phyloP scores from a whole-genome alignment of 1,140 invertebrate genomes.

The Tenebrio molitor region DNA sequence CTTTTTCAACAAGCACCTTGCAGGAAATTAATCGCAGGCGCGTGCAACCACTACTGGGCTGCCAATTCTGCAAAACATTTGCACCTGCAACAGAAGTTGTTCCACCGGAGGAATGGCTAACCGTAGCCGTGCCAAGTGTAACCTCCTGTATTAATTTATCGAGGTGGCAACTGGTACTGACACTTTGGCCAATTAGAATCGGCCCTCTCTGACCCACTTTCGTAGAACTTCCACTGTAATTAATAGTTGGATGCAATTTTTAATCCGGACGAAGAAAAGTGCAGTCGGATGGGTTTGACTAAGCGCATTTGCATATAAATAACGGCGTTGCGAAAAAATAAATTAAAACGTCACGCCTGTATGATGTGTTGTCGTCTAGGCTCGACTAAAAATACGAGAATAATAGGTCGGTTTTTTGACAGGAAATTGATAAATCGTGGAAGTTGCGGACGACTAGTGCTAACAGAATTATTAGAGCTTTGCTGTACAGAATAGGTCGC shows the following conservation, averaged over 20 bases:
- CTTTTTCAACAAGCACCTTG: too few species aligned
- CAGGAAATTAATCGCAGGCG: too few species aligned
- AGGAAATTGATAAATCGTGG: not conserved
- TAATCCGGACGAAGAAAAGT: not conserved
- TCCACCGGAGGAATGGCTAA: too few species aligned
- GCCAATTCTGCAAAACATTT: too few species aligned
- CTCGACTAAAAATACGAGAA: too few species aligned
- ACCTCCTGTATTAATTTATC: slow-evolving; percentile 6
- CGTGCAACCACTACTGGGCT: too few species aligned
- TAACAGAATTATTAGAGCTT: not conserved
- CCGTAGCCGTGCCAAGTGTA: too few species aligned
- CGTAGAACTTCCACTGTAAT: not conserved
- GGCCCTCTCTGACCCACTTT: not conserved
- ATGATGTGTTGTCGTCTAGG: not conserved
- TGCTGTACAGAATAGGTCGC: not conserved
- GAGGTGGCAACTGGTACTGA: not conserved
- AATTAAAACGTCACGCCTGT: not conserved
- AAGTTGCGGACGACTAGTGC: not conserved
- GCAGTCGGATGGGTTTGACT: not conserved
- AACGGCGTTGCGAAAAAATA: not conserved
- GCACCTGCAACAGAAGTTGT: too few species aligned
- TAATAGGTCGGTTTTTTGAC: too few species aligned
- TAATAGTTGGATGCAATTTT: not conserved
- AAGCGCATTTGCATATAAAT: not conserved
- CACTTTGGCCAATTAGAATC: not conserved